Evolutionary conservation across 2,888 invertebrate genomes (phyloP), one percentile per base, ranked within the genome.

Genomic region (Nomada hirtipes): DNA sequence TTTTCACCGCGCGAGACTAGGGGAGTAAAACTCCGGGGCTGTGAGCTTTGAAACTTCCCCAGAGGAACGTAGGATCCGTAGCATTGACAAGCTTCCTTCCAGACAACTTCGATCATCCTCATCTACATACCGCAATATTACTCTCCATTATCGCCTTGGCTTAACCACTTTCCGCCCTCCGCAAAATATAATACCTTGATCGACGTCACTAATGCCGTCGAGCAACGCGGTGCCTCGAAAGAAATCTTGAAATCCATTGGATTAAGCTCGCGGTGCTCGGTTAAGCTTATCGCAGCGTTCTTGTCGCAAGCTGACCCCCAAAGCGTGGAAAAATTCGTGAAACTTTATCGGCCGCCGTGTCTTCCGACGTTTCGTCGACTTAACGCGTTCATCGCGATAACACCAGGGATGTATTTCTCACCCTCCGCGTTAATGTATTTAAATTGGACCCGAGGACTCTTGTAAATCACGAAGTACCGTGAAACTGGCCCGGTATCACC

Each of bases 391-490:
- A 7, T 20, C 77, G n/a, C 69, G 64, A 20, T 53, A 20, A 50
- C 50, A 3, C 26, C 36, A 0, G 44, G 36, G 42, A 61, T 52
- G 55, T 59, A 68, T 78, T 74, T 74, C 36, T 68, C 77, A 61
- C 67, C 68, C 47, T 23, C 29, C n/a, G 29, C 76, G 23, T 79
- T 76, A 76, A 70, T 76, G 79, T 59, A 65, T 76, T 80, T 79
- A 79, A 80, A 80, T 79, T 72, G 72, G 67, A 44, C 44, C 50
- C 15, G 52, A 50, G 44, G 20, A 29, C 61, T 59, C 57, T 79
- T 63, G 52, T 68, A 79, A 72, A 79, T 79, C 63, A 67, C 63
- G 20, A 26, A 71, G 52, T n/a, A 69, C 68, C 60, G 63, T 74
- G 42, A 53, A 61, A 55, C 61, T 15, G 61, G 57, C 50, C 55